Evolutionary conservation across 2,797 vertebrate genomes (phyloP).

Genomic region (Cynopterus sphinx): DNA sequence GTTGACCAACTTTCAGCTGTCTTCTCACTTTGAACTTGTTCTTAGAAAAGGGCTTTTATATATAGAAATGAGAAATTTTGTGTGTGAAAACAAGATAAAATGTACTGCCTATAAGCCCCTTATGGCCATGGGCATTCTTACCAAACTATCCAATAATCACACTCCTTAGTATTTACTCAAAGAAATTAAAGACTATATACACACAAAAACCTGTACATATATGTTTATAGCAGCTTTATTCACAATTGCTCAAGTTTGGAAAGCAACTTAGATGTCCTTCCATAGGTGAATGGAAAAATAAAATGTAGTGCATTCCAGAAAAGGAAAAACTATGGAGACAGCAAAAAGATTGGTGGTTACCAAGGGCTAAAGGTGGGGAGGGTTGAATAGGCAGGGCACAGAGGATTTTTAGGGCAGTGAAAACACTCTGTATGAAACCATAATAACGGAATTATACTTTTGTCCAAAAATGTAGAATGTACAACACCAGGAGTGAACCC

Average conservation of each 20-base stretch:
- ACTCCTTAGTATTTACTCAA: background rate
- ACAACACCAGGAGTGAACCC: background rate
- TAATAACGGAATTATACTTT: background rate
- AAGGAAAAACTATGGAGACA: background rate
- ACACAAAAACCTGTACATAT: background rate
- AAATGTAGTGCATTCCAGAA: background rate
- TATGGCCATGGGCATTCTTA: background rate
- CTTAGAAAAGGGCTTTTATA: slow-evolving; percentile 17
- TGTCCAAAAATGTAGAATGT: background rate
- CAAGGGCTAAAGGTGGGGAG: background rate
- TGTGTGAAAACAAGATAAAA: background rate
- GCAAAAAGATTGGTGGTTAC: background rate
- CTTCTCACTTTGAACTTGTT: slow-evolving; percentile 39
- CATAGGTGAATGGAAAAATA: background rate
- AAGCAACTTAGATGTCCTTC: background rate
- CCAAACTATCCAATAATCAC: background rate
- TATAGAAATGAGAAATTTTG: background rate
- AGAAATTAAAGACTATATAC: background rate
- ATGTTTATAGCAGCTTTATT: background rate
- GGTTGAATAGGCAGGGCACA: background rate
- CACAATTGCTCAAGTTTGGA: background rate
- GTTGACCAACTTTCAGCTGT: background rate
- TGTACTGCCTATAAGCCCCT: background rate
- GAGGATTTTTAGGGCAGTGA: background rate
- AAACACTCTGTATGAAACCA: background rate